Percentiles rank a stretch among this genome's conserved stretches.
phyloP scores from a whole-genome alignment of 2,888 invertebrate genomes.

The Acleris cristana region DNA sequence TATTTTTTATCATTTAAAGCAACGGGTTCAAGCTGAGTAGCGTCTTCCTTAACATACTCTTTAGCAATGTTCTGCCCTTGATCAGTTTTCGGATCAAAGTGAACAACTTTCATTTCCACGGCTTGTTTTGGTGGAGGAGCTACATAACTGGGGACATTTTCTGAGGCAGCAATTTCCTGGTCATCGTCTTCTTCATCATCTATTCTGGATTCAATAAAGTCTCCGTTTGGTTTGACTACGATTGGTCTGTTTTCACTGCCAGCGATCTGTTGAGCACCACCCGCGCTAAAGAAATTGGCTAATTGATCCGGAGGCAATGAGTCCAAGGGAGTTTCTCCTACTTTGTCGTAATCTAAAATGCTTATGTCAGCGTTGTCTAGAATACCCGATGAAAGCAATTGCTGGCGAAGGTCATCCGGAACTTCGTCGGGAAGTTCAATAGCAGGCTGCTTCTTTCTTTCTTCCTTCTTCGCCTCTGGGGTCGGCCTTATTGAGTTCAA shows the following conservation, averaged over 20 bases:
- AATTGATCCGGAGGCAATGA: constrained; percentile 93
- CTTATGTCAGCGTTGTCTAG: constrained; percentile 94
- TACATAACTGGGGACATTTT: constrained; percentile 72
- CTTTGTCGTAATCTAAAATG: constrained; percentile 93
- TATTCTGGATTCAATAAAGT: constrained; percentile 78
- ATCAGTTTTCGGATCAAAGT: constrained; percentile 89
- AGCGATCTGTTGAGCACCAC: constrained; percentile 89
- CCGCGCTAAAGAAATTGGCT: constrained; percentile 93
- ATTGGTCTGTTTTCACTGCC: constrained; percentile 88
- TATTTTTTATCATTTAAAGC: constrained; percentile 89
- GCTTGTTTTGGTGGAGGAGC: constrained; percentile 77
- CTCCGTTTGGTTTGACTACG: constrained; percentile 86
- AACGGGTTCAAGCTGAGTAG: constrained; percentile 89
- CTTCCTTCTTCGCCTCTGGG: constrained; percentile 73
- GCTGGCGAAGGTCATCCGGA: constrained; percentile 92
- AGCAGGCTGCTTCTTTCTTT: constrained; percentile 82
- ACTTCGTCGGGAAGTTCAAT: constrained; percentile 92
- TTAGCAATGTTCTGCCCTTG: constrained; percentile 89
- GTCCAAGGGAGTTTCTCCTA: constrained; percentile 92
- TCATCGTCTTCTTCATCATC: constrained; percentile 79
- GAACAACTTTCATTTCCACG: constrained; percentile 93
- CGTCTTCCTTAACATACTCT: constrained; percentile 88
- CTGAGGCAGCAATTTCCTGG: constrained; percentile 83
- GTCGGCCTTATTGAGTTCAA: constrained; percentile 75
- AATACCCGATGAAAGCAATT: constrained; percentile 92